Evolutionary conservation across 2,797 vertebrate species (phyloP), one percentile per base, ranked within the genome.

Genomic region (Decapterus maruadsi): DNA sequence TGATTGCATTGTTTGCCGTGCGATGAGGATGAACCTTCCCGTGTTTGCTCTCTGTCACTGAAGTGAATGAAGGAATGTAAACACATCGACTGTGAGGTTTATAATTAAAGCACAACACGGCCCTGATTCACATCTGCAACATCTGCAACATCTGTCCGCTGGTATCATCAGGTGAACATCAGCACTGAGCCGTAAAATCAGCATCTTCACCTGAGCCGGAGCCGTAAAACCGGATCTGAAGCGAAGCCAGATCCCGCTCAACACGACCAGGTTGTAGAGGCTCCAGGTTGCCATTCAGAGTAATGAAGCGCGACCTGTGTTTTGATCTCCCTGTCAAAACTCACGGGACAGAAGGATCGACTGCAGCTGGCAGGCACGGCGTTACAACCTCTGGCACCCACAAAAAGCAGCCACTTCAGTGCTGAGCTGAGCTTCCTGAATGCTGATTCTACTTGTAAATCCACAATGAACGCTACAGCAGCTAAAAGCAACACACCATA

Each of bases 261-360:
- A 19, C 56, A 34, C 8, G 29, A 51, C 46, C 61, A 34, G 13
- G 20, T 60, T 38, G 48, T 43, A 17, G 3, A 54, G 61, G 67
- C 75, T 70, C 59, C 60, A 68, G 45, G 67, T 43, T 69, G 61
- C 50, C 64, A 40, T 60, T 82, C 59, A 51, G 72, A 5, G 58
- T 77, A 79, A 86, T 56, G 54, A 86, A 82, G 56, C 68, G 8
- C 81, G 79, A 80, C 57, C 75, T 9, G 36, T 76, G 73, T 82
- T 89, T 73, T 86, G 81, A 90, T 76, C 74, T 84, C 46, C 9
- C 71, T 48, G 72, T 82, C 82, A 83, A 67, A 84, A 71, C 81
- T 77, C 46, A 34, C 56, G 8, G 72, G 58, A 67, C 57, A 55
- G 54, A 12, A 63, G 43, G 72, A 54, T 26, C 1, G 29, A 83